Evolutionary conservation across 2,888 invertebrate genomes (phyloP).

Genomic region (Dexiosoma caninum): DNA sequence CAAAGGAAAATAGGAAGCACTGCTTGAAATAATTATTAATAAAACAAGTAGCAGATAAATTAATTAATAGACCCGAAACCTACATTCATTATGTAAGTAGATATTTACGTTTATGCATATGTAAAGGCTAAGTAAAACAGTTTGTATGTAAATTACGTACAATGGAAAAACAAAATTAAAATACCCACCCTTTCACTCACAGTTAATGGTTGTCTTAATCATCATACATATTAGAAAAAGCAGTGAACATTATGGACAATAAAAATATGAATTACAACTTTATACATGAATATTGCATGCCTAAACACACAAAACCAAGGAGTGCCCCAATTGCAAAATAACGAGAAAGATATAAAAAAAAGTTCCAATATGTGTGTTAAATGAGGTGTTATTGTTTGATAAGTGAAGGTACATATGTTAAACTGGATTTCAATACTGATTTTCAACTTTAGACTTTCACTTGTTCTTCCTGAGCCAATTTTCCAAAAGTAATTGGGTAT

Average conservation of each 20-base stretch:
- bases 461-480: constrained; percentile 14
- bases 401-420: constrained; percentile 38
- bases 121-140: no score
- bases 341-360: not conserved
- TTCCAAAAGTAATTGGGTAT: not conserved
- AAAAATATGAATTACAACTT: constrained; percentile 21
- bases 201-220: no score
- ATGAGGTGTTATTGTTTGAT: not conserved
- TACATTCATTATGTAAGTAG: no score
- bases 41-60: no score
- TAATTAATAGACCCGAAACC: no score
- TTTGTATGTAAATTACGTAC: no score
- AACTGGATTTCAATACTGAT: constrained; percentile 35
- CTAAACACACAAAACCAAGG: constrained; percentile 33
- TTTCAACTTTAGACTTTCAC: constrained; percentile 49
- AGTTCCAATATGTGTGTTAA: constrained; percentile 22
- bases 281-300: constrained; percentile 12
- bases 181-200: no score
- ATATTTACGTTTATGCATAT: no score
- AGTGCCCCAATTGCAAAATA: constrained; percentile 47
- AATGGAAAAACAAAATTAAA: not conserved
- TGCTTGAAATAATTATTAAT: no score
- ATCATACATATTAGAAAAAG: not conserved
- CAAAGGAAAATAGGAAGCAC: no score
- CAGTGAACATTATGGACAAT: constrained; percentile 8